Conservation (phyloP, 2,797 vertebrate species). For the Eulemur mongoz region DNA sequence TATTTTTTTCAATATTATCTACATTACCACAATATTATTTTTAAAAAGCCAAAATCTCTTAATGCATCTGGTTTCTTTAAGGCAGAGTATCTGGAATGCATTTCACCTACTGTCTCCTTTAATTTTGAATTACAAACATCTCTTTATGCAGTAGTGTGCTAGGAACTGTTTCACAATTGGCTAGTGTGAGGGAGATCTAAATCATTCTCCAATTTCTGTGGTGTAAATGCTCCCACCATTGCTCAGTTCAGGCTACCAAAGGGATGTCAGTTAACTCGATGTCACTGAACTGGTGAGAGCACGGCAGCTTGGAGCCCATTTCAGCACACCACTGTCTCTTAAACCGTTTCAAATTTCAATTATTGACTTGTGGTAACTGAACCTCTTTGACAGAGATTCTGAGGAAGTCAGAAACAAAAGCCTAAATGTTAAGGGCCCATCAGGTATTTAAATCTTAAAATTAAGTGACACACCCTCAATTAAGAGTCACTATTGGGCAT, state of each 20-base stretch:
- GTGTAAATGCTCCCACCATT: not conserved
- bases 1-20: not conserved
- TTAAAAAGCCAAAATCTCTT: constrained; percentile 26
- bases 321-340: not conserved
- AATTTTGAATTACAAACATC: not conserved
- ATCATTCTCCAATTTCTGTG: constrained; percentile 25
- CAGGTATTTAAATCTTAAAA: constrained; percentile 11
- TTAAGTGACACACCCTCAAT: not conserved
- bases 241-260: not conserved
- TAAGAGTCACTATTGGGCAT: no score
- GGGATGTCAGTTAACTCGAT: not conserved
- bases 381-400: not conserved
- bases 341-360: not conserved
- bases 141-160: not conserved
- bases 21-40: not conserved
- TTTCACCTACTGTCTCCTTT: not conserved
- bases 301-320: not conserved
- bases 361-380: not conserved
- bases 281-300: not conserved
- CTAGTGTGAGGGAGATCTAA: not conserved
- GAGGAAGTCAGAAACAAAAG: constrained; percentile 16
- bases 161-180: not conserved
- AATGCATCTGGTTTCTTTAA: not conserved
- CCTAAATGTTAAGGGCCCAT: not conserved
- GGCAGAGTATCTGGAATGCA: not conserved